phyloP scores from a whole-genome alignment of 2,113 vertebrate genomes.

The Cyphomyrus discorhynchus region DNA sequence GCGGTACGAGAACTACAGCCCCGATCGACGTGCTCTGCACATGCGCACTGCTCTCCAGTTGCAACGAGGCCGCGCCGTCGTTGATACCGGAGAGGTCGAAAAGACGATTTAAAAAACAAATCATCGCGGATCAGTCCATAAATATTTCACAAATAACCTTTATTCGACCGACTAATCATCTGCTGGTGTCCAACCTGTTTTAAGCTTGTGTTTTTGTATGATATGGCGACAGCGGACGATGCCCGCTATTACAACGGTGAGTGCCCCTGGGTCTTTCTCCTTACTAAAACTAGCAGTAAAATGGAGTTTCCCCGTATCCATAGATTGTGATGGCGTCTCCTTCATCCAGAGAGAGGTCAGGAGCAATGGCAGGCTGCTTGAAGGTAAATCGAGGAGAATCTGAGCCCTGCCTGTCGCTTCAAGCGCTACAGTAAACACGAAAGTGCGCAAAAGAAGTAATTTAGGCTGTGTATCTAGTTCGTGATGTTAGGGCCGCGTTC shows the following conservation, averaged over 20 bases:
- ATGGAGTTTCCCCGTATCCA: conserved; percentile 13
- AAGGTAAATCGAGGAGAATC: conserved; percentile 42
- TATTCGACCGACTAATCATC: not conserved
- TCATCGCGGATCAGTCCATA: not conserved
- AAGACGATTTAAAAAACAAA: not conserved
- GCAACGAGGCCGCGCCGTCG: conserved; percentile 1
- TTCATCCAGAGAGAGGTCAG: conserved; percentile 48
- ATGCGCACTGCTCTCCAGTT: not conserved
- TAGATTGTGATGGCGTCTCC: conserved; percentile 35
- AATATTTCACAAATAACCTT: not conserved
- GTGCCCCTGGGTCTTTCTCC: conserved; percentile 15
- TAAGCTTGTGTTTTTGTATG: conserved; percentile 29
- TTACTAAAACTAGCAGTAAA: not conserved
- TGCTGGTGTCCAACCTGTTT: conserved; percentile 8
- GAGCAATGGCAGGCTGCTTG: conserved; percentile 20
- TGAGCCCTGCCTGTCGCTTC: not conserved
- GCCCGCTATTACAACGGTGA: conserved; percentile 58
- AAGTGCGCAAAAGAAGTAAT: not conserved
- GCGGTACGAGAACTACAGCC: not conserved
- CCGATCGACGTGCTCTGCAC: not conserved
- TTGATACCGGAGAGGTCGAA: not conserved
- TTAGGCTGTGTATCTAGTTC: not conserved
- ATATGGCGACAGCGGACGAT: conserved; percentile 53
- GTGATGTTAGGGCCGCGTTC: not conserved
- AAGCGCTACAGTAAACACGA: not conserved